phyloP scores from a whole-genome alignment of 2,797 vertebrate species.

The Enteromius afrohamiltoni region DNA sequence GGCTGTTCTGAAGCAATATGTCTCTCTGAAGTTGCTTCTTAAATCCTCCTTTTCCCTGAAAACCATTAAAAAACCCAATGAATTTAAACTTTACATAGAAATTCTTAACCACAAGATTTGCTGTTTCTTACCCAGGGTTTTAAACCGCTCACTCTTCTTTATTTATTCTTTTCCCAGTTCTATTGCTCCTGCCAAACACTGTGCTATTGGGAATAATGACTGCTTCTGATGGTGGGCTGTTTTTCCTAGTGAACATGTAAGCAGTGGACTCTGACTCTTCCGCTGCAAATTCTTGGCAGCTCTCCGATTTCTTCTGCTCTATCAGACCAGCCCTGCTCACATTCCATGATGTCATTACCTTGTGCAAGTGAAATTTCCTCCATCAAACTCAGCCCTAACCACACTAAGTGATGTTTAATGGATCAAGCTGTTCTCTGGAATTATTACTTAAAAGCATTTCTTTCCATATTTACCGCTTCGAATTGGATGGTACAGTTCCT shows the following conservation, averaged over 20 bases:
- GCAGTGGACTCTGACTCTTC: background rate
- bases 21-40: conserved; percentile 4
- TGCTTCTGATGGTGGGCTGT: background rate
- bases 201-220: conserved; percentile 4
- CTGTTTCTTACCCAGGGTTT: background rate
- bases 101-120: conserved; percentile 16
- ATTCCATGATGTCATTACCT: conserved; percentile 50
- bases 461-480: conserved; percentile 40
- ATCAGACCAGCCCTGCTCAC: conserved; percentile 29
- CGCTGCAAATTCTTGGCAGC: conserved; percentile 33
- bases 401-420: conserved; percentile 30
- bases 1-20: background rate
- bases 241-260: conserved; percentile 14
- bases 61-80: conserved; percentile 1
- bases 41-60: background rate
- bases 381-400: conserved; percentile 9
- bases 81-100: conserved; percentile 1
- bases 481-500: conserved; percentile 23
- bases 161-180: background rate
- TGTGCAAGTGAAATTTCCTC: conserved; percentile 49
- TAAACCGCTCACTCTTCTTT: background rate
- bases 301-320: conserved; percentile 8
- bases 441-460: conserved; percentile 41
- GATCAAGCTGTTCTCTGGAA: conserved; percentile 25
- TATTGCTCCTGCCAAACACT: conserved; percentile 11